phyloP scores from a whole-genome alignment of 2,113 vertebrate species.

The Paradoxurus hermaphroditus region DNA sequence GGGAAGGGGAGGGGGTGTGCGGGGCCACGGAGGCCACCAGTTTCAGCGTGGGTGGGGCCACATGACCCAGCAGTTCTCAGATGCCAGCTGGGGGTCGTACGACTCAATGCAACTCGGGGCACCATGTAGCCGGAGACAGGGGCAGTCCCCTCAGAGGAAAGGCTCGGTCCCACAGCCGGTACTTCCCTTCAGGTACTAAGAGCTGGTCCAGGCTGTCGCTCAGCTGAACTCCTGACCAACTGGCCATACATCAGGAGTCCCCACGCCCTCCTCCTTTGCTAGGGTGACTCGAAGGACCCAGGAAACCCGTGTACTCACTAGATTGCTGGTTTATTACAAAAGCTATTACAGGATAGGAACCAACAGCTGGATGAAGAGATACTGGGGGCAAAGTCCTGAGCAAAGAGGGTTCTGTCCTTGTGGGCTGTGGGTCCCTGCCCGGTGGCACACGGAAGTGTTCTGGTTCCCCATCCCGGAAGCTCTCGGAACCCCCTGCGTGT shows the following conservation, averaged over 20 bases:
- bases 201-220: too few relatives aligned
- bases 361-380: background rate
- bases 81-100: background rate
- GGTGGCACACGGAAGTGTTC: background rate
- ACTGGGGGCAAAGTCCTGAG: background rate
- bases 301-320: background rate
- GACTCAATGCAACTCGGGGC: accelerated
- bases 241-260: background rate
- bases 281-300: background rate
- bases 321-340: background rate
- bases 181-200: background rate
- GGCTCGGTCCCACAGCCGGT: background rate
- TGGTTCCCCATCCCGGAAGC: background rate
- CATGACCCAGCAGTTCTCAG: background rate
- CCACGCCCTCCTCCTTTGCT: background rate
- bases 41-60: too few relatives aligned
- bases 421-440: accelerated
- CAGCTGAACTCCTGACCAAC: background rate
- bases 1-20: accelerated
- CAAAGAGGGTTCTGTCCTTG: background rate
- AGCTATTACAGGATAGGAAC: background rate
- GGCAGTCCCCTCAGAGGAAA: accelerated
- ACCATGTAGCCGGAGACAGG: accelerated
- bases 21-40: too few relatives aligned
- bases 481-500: accelerated